Conservation (phyloP, 92 coral and sea anemone genomes). For the Phenganax marumi region DNA sequence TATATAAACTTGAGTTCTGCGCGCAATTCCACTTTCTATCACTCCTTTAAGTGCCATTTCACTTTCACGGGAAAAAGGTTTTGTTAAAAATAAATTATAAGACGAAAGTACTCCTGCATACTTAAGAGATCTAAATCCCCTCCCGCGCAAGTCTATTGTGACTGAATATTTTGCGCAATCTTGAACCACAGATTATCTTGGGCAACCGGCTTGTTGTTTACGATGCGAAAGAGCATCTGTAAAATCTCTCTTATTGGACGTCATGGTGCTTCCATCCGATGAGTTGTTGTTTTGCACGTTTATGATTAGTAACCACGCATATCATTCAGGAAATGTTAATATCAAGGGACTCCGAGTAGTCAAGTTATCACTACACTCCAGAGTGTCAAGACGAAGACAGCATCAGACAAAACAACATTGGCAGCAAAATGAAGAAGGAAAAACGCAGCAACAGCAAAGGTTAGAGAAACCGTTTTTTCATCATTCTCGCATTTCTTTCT, state of each 20-base stretch:
- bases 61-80: not conserved
- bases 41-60: not conserved
- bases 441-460: constrained; percentile 5
- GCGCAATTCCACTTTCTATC: not conserved
- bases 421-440: constrained; percentile 5
- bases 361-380: not conserved
- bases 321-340: constrained; percentile 2
- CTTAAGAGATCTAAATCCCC: not conserved
- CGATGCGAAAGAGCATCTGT: constrained; percentile 4
- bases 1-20: not conserved
- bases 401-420: not conserved
- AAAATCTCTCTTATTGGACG: constrained; percentile 3
- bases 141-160: not conserved
- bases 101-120: not conserved
- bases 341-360: not conserved
- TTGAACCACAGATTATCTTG: not conserved
- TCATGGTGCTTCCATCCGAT: not conserved
- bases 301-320: not conserved
- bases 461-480: not conserved
- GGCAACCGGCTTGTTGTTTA: not conserved
- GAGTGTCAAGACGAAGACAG: not conserved
- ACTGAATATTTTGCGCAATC: not conserved
- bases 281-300: not conserved
- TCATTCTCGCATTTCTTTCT: not conserved
- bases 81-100: not conserved